Evolutionary conservation across 2,113 vertebrate species (phyloP), one percentile per base, ranked within the genome.

Genomic region (Isichthys henryi): DNA sequence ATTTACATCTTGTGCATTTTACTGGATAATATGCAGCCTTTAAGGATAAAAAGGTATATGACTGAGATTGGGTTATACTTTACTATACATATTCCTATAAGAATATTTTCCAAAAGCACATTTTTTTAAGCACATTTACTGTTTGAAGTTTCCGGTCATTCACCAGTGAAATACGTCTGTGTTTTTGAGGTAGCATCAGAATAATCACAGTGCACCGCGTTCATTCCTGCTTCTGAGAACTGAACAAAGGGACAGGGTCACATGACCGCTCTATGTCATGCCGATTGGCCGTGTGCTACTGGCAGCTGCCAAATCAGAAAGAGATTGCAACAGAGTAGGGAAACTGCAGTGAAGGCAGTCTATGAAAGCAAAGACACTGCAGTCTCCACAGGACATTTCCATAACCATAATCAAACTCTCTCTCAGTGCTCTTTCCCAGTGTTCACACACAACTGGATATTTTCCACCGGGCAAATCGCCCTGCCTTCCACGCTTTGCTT

Each of bases 311-410:
- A 84, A 84, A 84, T 84, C 21, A 43, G 82, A 48, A 84, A 45
- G 21, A 48, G 82, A 84, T 48, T 84, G 82, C 82, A 84, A 84
- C 82, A 84, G 82, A 84, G 82, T 84, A 84, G 39, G 82, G 45
- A 84, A 84, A 48, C 43, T 84, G 82, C 82, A 84, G 21, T 48
- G 82, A 84, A 46, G 45, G 82, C 82, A 84, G 43, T n/a, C 82
- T 46, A 21, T 84, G 39, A 45, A 84, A 84, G 82, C 39, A 48
- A 23, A 84, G 21, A 46, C 82, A 84, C 82, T 84, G 82, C 82
- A 84, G 82, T 48, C 21, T 48, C 45, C 45, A 43, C 8, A 43
- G 35, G 74, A 80, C 74, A 43, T 80, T 80, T 80, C 74, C 74
- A 84, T 84, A 84, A 48, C 82, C 82, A 46, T 84, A 84, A 84